phyloP scores from a whole-genome alignment of 1,140 invertebrate genomes.

The Drosophila rhopaloa region DNA sequence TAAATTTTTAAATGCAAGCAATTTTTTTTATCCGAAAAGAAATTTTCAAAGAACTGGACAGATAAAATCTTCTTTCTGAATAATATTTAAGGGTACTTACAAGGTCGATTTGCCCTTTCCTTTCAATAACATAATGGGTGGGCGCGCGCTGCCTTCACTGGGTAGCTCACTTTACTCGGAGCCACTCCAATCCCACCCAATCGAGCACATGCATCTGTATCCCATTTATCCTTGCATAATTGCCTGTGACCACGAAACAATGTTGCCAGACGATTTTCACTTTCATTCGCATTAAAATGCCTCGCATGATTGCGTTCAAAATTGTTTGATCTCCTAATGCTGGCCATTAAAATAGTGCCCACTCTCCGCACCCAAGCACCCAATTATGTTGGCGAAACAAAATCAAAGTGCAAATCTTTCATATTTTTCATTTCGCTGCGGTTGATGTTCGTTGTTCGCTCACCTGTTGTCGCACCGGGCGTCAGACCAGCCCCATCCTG shows the following conservation, averaged over 20 bases:
- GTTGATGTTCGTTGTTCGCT: slow-evolving; percentile 52
- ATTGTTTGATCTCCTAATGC: slow-evolving; percentile 82
- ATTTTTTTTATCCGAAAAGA: too few relatives aligned
- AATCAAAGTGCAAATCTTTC: slow-evolving; percentile 81
- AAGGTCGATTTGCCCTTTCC: slow-evolving; percentile 5
- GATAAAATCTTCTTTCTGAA: too few relatives aligned
- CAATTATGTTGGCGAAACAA: slow-evolving; percentile 79
- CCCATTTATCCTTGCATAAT: slow-evolving; percentile 80
- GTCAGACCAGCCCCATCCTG: slow-evolving; percentile 75
- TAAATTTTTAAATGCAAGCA: too few relatives aligned
- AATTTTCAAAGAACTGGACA: too few relatives aligned
- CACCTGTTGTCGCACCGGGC: slow-evolving; percentile 71
- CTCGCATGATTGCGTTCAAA: slow-evolving; percentile 82
- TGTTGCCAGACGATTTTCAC: slow-evolving; percentile 72
- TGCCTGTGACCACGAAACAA: slow-evolving; percentile 59
- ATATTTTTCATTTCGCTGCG: slow-evolving; percentile 69
- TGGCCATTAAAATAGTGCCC: slow-evolving; percentile 73
- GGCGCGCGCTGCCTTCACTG: slow-evolving; percentile 19
- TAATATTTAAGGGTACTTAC: background rate
- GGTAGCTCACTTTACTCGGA: background rate
- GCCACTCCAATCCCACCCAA: slow-evolving; percentile 16
- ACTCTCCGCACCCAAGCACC: slow-evolving; percentile 34
- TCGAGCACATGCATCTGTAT: slow-evolving; percentile 49
- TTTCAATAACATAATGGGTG: slow-evolving; percentile 19
- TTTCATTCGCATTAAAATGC: slow-evolving; percentile 83